Conservation (phyloP, 2,113 vertebrate genomes). For the Morphnarchus princeps region DNA sequence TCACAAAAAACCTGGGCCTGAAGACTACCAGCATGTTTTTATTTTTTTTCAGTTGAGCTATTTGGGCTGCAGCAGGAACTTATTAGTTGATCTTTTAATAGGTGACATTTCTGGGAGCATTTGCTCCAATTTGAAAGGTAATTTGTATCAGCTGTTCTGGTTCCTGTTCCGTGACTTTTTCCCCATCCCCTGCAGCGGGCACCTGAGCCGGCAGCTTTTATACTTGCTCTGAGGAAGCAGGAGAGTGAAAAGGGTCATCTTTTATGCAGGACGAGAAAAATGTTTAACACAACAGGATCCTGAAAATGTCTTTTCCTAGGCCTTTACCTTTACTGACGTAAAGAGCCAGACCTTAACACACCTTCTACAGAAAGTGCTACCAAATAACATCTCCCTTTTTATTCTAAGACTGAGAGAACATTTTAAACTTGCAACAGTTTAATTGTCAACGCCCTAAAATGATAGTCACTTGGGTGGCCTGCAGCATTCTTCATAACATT, state of each 20-base stretch:
- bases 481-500: not conserved
- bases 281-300: not conserved
- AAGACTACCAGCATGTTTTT: not conserved
- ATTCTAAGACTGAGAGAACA: not conserved
- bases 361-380: not conserved
- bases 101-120: conserved; percentile 51
- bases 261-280: conserved; percentile 7
- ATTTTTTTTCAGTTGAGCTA: not conserved
- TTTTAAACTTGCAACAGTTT: not conserved
- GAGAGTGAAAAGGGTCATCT: not conserved
- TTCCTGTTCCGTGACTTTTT: conserved; percentile 23
- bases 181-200: conserved; percentile 6
- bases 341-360: not conserved
- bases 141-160: conserved; percentile 49
- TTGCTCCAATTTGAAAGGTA: conserved; percentile 48
- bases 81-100: conserved; percentile 61
- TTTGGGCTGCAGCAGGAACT: conserved; percentile 46
- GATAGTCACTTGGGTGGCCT: not conserved
- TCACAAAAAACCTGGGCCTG: not conserved
- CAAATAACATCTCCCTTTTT: not conserved
- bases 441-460: not conserved
- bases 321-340: not conserved
- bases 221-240: not conserved
- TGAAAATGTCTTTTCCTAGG: not conserved
- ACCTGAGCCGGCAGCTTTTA: conserved; percentile 9